phyloP scores from a whole-genome alignment of 2,888 invertebrate species.

The Drosophila kuntzei region DNA sequence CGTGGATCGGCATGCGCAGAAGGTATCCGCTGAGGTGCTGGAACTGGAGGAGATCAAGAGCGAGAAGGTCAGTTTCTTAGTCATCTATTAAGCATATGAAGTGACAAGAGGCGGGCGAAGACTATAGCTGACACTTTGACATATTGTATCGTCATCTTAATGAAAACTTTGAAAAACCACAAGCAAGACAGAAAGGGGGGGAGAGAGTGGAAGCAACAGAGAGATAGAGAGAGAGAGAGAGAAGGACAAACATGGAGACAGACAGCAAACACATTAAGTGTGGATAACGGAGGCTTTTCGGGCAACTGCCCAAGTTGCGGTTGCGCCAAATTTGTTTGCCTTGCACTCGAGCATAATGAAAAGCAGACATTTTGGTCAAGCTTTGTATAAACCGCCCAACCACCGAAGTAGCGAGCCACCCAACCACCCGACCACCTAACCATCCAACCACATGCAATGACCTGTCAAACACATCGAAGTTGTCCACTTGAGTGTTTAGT shows the following conservation, averaged over 20 bases:
- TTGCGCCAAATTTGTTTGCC: conserved; percentile 76
- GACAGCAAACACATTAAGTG: conserved; percentile 72
- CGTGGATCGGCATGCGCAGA: conserved; percentile 87
- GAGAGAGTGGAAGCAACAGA: neutral
- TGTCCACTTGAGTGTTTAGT: conserved; percentile 42
- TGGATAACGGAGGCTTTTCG: conserved; percentile 62
- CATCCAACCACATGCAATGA: conserved; percentile 36
- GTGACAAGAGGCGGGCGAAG: conserved; percentile 19
- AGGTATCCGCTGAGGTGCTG: conserved; percentile 86
- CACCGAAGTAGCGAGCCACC: conserved; percentile 11
- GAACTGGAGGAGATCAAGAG: conserved; percentile 85
- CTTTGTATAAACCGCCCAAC: conserved; percentile 53
- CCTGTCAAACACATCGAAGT: conserved; percentile 70
- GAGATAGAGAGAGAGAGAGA: neutral
- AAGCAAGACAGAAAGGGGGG: conserved; percentile 23
- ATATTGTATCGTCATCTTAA: conserved; percentile 49
- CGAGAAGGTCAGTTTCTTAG: conserved; percentile 81
- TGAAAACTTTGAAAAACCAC: conserved; percentile 40
- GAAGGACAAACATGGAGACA: conserved; percentile 24
- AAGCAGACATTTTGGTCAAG: conserved; percentile 78
- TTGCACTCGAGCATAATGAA: conserved; percentile 80
- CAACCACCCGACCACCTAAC: conserved; percentile 7
- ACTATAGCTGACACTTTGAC: conserved; percentile 49
- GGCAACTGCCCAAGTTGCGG: conserved; percentile 49
- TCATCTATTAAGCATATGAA: conserved; percentile 23